Evolutionary conservation across 2,113 vertebrate species (phyloP).

Genomic region (Zingel zingel): DNA sequence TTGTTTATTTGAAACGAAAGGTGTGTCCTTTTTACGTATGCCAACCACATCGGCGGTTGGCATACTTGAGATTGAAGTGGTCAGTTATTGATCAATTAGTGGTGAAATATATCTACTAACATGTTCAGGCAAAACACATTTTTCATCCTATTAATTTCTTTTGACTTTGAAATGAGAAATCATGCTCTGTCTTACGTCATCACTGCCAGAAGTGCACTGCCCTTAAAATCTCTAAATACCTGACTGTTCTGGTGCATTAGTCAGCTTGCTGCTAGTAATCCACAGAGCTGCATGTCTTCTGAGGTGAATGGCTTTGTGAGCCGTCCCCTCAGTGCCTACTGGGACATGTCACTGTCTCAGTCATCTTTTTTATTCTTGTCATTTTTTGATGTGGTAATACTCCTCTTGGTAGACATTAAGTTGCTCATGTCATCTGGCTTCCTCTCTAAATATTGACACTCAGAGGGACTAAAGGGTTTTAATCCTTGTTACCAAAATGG

Average conservation of each 20-base stretch:
- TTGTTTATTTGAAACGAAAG: constrained; percentile 8
- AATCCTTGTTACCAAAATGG: constrained; percentile 51
- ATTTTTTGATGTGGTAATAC: background rate
- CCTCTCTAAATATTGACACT: constrained; percentile 40
- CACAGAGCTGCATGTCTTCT: constrained; percentile 65
- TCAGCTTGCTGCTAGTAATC: constrained; percentile 75
- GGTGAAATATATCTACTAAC: background rate
- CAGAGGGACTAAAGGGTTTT: constrained; percentile 28
- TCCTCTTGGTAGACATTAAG: constrained; percentile 17
- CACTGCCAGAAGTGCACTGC: constrained; percentile 53
- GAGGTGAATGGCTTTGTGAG: constrained; percentile 68
- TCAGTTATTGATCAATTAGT: constrained; percentile 12
- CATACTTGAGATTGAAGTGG: background rate
- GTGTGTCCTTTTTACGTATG: background rate
- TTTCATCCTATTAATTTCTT: constrained; percentile 38
- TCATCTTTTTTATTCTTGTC: background rate
- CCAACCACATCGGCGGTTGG: background rate
- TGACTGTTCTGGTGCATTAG: constrained; percentile 71
- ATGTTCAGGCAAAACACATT: constrained; percentile 9
- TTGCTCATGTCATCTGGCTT: constrained; percentile 31
- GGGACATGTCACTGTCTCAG: constrained; percentile 26
- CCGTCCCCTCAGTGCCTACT: constrained; percentile 22
- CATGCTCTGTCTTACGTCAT: constrained; percentile 49
- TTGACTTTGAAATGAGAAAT: constrained; percentile 36
- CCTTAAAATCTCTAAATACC: constrained; percentile 73